Evolutionary conservation across 2,113 vertebrate genomes (phyloP), one percentile per base, ranked within the genome.

Genomic region (Pholis gunnellus): DNA sequence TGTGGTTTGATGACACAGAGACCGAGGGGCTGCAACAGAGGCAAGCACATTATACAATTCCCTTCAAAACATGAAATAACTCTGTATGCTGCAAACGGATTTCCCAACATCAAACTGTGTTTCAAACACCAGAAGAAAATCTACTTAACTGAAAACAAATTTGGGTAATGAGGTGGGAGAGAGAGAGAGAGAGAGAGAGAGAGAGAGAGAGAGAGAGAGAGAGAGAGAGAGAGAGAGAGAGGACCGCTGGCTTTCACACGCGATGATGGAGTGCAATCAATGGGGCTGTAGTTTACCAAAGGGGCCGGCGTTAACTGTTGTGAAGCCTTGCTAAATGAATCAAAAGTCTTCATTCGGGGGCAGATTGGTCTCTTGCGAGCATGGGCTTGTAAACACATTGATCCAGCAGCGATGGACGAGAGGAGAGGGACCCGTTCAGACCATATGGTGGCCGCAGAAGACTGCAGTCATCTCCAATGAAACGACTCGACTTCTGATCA

Each of bases 291-390:
- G 82, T 80, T 84, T 83, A 72, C 72, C 78, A 81, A 29, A 42
- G 85, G 82, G 69, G 70, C 73, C 71, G 63, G 52, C 2, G 20
- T 48, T 88, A 83, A 87, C 57, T 68, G 76, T 75, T 42, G 66
- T 67, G 74, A 87, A 71, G 73, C 7, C 1, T 57, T 20, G 68
- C 72, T 88, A 86, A 89, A 91, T 90, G 79, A 89, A 92, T 92
- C 86, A 87, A 87, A 91, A 86, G 81, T 88, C 86, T 90, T 87
- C 87, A 88, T 93, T 87, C 91, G 71, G 25, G 65, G 61, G 66
- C 50, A 50, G 68, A 85, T 79, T 88, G 92, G 87, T 74, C 88
- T 79, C 80, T 42, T 36, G 81, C 59, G 86, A 85, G 75, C 44
- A 11, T 1, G 17, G 66, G 42, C 40, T n/a, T 83, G 70, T 69